These are phyloP conservation scores for Stenopsyche tienmushanensis DNA, from an alignment of 1,140 invertebrate genomes.

Conservation along the genomic window DNA sequence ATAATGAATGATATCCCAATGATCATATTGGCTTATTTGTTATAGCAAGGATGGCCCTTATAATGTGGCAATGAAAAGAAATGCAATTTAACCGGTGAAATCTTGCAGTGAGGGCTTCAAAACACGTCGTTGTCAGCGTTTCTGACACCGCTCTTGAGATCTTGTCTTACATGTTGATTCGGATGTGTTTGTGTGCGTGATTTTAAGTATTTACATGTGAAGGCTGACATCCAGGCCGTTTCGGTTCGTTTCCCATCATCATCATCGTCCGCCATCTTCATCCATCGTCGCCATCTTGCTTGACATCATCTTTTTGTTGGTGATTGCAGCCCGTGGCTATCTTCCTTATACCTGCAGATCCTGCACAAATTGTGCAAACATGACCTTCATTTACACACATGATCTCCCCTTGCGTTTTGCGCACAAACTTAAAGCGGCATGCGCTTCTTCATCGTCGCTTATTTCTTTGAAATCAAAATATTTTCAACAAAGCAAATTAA, in stretches of 20 bases:
- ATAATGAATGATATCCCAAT: no score
- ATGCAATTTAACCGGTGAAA: no score
- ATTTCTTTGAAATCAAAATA: no score
- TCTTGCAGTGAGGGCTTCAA: no score
- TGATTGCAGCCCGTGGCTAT: background rate
- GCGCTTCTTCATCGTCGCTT: background rate
- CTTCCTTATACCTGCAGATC: background rate
- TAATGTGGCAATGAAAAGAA: no score
- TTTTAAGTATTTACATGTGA: background rate
- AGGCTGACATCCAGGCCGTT: conserved; percentile 10
- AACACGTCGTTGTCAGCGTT: no score
- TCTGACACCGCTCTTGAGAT: no score
- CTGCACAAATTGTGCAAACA: no score
- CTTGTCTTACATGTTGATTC: background rate
- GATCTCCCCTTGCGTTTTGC: background rate
- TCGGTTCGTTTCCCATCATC: conserved; percentile 20
- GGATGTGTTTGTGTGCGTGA: background rate
- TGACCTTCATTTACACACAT: background rate
- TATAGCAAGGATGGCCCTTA: no score
- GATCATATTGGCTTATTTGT: no score
- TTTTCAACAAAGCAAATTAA: no score
- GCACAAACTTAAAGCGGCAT: background rate
- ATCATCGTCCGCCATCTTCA: conserved; percentile 26
- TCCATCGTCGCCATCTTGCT: conserved; percentile 5
- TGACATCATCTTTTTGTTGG: background rate